Evolutionary conservation across 2,888 invertebrate species (phyloP).

Genomic region (Drosophila sordidula): DNA sequence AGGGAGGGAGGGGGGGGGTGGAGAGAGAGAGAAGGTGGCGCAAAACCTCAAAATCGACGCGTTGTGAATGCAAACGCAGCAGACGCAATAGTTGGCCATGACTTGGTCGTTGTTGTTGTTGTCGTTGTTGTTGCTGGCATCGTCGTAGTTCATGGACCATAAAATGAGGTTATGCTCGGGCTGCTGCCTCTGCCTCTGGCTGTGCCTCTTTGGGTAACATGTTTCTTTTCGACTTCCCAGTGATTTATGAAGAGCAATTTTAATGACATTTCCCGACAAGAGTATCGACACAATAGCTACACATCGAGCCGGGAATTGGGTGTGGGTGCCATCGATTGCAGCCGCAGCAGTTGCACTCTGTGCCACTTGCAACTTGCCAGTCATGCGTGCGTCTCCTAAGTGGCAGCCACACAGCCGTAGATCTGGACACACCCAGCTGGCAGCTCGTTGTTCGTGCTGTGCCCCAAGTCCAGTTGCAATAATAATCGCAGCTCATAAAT

Average conservation of each 20-base stretch:
- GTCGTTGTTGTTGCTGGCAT: conserved; percentile 20
- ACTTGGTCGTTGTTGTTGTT: conserved; percentile 21
- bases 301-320: conserved; percentile 4
- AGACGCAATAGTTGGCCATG: conserved; percentile 32
- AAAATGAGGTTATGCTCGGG: conserved; percentile 82
- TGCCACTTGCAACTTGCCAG: conserved; percentile 44
- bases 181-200: conserved; percentile 52
- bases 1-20: too few species aligned
- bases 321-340: conserved; percentile 43
- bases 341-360: conserved; percentile 22
- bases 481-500: conserved; percentile 66
- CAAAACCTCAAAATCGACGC: conserved; percentile 40
- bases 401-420: conserved; percentile 37
- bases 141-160: conserved; percentile 79
- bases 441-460: conserved; percentile 15
- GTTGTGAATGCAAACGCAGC: conserved; percentile 44
- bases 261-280: conserved; percentile 83
- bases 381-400: conserved; percentile 60
- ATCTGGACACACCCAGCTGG: conserved; percentile 53
- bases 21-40: too few species aligned
- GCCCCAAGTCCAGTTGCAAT: conserved; percentile 42
- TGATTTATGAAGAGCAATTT: conserved; percentile 84
- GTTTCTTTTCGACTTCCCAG: conserved; percentile 66
- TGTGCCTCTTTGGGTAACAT: conserved; percentile 54
- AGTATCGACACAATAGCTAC: conserved; percentile 69